Base-by-base conservation (phyloP, 1,140 invertebrate genomes). In the Leptinotarsa lineolata region DNA sequence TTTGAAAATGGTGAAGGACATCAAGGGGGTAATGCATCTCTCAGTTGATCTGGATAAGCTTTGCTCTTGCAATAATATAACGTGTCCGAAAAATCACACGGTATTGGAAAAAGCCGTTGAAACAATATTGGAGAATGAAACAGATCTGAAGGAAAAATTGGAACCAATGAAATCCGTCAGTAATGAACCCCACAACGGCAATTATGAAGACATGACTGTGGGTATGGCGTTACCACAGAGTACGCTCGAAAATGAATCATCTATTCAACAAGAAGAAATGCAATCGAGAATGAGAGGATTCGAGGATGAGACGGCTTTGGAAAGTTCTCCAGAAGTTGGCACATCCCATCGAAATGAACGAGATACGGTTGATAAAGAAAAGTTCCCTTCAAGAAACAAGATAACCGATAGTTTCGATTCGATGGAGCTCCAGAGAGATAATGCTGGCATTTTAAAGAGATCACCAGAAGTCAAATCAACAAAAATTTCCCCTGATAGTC, bases 11-110 rank as follows among this genome's bases (percentile, higher is more conserved):
- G 20, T 48, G 11, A 72, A 75, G 61, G 61, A 68, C 65, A 30
- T 59, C 45, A 60, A 81, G 64, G 79, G 78, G 4, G n/a, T 75
- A 1, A 44, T 80, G 48, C 68, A 77, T 39, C 58, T 81, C n/a
- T 67, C 74, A 16, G 76, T 81, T 2, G 79, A 81, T 54, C 61
- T 76, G 16, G 74, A 79, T 11, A 78, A 77, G 66, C 59, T 80
- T 2, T 81, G 80, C 58, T 77, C 78, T 3, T 81, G 80, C 58
- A 73, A 78, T 45, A 78, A 81, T 54, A 65, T 24, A 65, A 73
- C 71, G 22, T 79, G 78, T 68, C 66, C 77, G 13, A 74, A 74
- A 70, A 76, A 76, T 44, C 72, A 76, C 24, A 45, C 73, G 30
- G 73, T 45, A 12, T 61, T 77, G 54, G 76, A 79, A 39, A 68